Conservation (phyloP, 2,888 invertebrate species). For the Metacarcinus magister region DNA sequence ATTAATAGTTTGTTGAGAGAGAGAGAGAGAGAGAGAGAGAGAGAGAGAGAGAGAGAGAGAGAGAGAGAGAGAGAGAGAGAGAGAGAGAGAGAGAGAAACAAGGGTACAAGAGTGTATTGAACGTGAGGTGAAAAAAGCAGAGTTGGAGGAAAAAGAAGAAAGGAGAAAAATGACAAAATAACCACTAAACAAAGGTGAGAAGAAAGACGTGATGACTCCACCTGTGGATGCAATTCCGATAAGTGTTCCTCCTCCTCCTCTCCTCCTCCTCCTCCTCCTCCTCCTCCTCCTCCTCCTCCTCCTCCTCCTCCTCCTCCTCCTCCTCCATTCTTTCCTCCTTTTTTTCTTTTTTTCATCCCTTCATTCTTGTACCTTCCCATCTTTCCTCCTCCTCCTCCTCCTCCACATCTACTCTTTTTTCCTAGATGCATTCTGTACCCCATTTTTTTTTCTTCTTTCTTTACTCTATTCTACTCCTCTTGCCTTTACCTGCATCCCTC, state of each 20-base stretch:
- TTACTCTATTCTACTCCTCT: background rate
- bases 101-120: background rate
- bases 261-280: background rate
- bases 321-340: background rate
- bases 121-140: background rate
- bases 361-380: no score
- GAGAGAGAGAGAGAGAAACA: background rate
- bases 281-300: background rate
- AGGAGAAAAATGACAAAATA: background rate
- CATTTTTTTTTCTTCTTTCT: background rate
- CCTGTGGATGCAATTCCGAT: background rate
- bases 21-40: conserved; percentile 5
- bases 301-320: background rate
- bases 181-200: background rate
- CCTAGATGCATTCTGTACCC: no score
- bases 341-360: background rate
- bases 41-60: conserved; percentile 34
- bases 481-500: background rate
- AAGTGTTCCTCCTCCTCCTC: background rate
- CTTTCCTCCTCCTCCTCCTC: no score
- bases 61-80: background rate
- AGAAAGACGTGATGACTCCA: background rate
- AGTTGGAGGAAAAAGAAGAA: background rate
- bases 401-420: no score
- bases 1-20: conserved; percentile 18